phyloP scores from a whole-genome alignment of 2,797 vertebrate species.

The Erpetoichthys calabaricus region DNA sequence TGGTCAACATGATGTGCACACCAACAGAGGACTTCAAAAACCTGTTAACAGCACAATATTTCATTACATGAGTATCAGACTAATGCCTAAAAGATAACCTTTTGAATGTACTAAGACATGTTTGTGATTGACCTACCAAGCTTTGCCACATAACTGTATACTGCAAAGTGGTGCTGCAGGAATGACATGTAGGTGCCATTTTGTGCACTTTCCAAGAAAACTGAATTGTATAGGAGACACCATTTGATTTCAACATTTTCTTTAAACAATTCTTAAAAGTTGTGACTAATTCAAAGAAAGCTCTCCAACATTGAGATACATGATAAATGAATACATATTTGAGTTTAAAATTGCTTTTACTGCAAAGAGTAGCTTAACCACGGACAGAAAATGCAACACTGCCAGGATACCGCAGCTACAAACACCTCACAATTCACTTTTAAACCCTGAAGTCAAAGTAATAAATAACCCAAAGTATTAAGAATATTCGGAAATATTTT shows the following conservation, averaged over 20 bases:
- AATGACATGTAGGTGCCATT: too few species aligned
- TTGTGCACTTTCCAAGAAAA: too few species aligned
- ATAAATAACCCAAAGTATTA: constrained; percentile 46
- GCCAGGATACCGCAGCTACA: constrained; percentile 13
- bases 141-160: neutral
- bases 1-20: neutral
- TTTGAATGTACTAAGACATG: too few species aligned
- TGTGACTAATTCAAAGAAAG: constrained; percentile 12
- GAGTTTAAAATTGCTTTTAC: constrained; percentile 20
- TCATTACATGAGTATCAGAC: neutral
- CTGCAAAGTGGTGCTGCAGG: too few species aligned
- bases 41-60: neutral
- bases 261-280: constrained; percentile 2
- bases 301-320: constrained; percentile 6
- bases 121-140: neutral
- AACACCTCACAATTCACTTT: constrained; percentile 30
- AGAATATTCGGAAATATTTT: constrained; percentile 34
- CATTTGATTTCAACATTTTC: neutral
- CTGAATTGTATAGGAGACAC: neutral
- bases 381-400: constrained; percentile 38
- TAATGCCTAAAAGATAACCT: too few species aligned
- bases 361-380: constrained; percentile 33
- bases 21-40: neutral
- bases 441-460: constrained; percentile 34
- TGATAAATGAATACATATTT: too few species aligned